Base-by-base conservation (phyloP, 1,140 invertebrate genomes). In the Drosophila novamexicana region DNA sequence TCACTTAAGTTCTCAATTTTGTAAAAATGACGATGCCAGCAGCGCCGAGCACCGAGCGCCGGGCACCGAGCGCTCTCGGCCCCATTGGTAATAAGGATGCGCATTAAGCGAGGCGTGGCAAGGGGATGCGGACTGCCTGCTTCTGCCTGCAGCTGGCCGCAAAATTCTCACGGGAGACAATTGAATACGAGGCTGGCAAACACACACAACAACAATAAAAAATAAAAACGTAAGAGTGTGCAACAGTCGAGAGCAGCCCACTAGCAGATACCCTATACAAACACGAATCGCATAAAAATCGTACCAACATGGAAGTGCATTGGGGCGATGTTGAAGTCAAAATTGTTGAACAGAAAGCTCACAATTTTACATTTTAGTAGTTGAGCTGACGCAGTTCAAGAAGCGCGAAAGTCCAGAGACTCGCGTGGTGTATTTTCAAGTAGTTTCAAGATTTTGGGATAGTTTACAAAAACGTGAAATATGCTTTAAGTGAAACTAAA, bases 1-100 rank as follows among this genome's bases (percentile, higher is more conserved):
- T 90, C 85, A 90, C 86, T 89, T 85, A 89, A 89, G 76, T 89
- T 89, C 81, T 74, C 85, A 90, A 89, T 90, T 89, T 85, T 81
- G 71, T 47, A 67, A 67, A 70, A 76, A 72, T 66, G 57, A 72
- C 54, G 73, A 67, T 80, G 67, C 69, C 74, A 82, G 86, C 86
- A 81, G 77, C 71, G 54, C 14, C 36, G 53, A 39, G 53, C 42
- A 40, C 40, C 53, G 16, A 80, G 77, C 71, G 54, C 14, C 18
- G 36, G 22, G 53, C 42, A 40, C 42, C 3, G 22, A 22, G 50
- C 32, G 50, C 50, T 16, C 50, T 52, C 66, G 81, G 67, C 75
- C 84, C 79, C 83, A 63, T 49, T 84, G 84, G 84, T 80, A 89
- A 88, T 89, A 88, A 88, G 84, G 80, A 88, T 88, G 74, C 84